These are phyloP conservation scores for Serinus canaria DNA, from an alignment of 2,113 vertebrate genomes.

Conservation along the genomic window DNA sequence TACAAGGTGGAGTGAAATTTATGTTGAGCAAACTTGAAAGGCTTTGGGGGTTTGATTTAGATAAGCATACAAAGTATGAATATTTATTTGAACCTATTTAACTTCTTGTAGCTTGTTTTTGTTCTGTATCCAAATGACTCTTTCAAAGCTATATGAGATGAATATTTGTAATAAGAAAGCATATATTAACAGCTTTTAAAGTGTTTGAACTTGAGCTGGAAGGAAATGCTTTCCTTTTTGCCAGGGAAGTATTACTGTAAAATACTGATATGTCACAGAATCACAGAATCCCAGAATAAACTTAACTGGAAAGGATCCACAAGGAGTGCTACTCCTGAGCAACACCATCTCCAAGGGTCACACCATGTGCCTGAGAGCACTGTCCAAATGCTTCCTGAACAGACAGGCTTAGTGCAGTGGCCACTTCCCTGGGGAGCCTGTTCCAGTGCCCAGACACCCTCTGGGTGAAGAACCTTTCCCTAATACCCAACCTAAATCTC, in stretches of 20 bases:
- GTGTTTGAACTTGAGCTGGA: not conserved
- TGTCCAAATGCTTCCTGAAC: not conserved
- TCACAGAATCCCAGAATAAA: not conserved
- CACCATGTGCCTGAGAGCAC: not conserved
- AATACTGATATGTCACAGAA: not conserved
- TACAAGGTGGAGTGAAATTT: not conserved
- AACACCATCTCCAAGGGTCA: not conserved
- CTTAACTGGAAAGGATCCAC: not conserved
- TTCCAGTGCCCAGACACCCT: not conserved
- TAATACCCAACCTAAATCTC: not conserved
- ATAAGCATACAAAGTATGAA: not conserved
- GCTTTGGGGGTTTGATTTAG: not conserved
- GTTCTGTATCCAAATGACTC: not conserved
- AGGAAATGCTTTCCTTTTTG: not conserved
- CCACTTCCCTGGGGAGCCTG: not conserved
- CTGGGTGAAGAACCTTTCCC: not conserved
- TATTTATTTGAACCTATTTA: conserved; percentile 34
- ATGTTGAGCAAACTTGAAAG: not conserved
- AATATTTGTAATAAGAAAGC: not conserved
- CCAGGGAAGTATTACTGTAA: not conserved
- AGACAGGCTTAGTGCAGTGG: not conserved
- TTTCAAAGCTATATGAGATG: not conserved
- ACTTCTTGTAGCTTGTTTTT: conserved; percentile 4
- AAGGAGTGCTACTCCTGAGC: not conserved
- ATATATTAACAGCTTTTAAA: not conserved